Evolutionary conservation across 2,888 invertebrate species (phyloP).

Genomic region (Therioaphis trifolii): DNA sequence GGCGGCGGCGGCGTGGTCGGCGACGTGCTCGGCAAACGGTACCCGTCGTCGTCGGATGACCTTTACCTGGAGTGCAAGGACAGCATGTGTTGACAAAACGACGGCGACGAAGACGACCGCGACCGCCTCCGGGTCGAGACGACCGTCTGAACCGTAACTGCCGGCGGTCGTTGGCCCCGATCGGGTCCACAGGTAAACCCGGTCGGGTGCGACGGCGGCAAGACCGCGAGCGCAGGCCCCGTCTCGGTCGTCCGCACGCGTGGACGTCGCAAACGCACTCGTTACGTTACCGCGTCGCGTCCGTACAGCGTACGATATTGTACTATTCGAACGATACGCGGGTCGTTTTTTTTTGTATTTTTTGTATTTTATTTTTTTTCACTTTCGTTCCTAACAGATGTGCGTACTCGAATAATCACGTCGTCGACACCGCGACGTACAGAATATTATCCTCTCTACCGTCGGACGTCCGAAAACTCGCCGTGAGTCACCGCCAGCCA

Average conservation of each 20-base stretch:
- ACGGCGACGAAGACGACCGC: constrained; percentile 70
- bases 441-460: no score
- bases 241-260: background rate
- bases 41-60: constrained; percentile 67
- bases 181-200: background rate
- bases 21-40: constrained; percentile 71
- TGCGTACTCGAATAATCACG: no score
- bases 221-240: background rate
- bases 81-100: constrained; percentile 78
- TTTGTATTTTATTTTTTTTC: no score
- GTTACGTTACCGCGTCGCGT: no score
- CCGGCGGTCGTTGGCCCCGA: no score
- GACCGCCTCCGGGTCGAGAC: constrained; percentile 36
- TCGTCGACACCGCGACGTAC: no score
- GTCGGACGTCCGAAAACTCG: no score
- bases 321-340: no score
- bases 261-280: no score
- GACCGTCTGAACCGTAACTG: constrained; percentile 29
- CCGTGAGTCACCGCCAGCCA: no score
- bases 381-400: no score
- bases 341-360: no score
- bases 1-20: constrained; percentile 72
- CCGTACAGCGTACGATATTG: background rate
- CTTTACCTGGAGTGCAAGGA: constrained; percentile 73
- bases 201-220: background rate